Evolutionary conservation across 1,140 invertebrate genomes (phyloP), one percentile per base, ranked within the genome.

Genomic region (Zaprionus gabonicus): DNA sequence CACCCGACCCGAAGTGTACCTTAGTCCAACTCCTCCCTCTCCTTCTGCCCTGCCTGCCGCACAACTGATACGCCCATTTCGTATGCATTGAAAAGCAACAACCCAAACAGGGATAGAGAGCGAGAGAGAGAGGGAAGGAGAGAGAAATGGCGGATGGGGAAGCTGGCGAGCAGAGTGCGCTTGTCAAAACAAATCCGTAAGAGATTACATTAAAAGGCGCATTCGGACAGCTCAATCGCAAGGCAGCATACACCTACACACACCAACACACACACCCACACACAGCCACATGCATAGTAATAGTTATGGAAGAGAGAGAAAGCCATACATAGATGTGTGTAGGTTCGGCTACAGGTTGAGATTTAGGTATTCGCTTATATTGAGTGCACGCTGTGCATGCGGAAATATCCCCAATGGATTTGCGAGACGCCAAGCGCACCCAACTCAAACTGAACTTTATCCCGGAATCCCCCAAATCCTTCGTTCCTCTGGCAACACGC

Each of bases 111-210:
- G n/a, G 31, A 23, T 7, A 56, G n/a, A 12, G 57, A 59, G 12
- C 27, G 28, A n/a, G n/a, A 20, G n/a, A 23, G n/a, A 36, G 44
- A 31, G 49, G 46, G 44, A 49, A 20, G 20, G 36, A 25, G 49
- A 41, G 31, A 36, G 46, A 15, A n/a, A 51, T 25, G 12, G 31
- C 31, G 31, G 9, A 13, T n/a, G 3, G 23, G 20, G 46, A 51
- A 51, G 46, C 46, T 51, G 64, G n/a, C 10, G 63, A 67, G 17
- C 44, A 59, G 63, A 75, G 79, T 75, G 74, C 74, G 86, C 78
- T 79, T 87, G 84, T 87, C 84, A 87, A 87, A 87, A 87, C 85
- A 87, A 87, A 87, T 87, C 84, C 84, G 81, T 87, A 88, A 90
- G 84, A 87, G 84, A 87, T 87, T 88, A 87, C 84, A 87, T 88